A percentile compares a stretch with the other conserved stretches of the same genome.
These are phyloP conservation scores for Chiloscyllium plagiosum DNA, from an alignment of 2,113 vertebrate genomes.

Conservation along the genomic window DNA sequence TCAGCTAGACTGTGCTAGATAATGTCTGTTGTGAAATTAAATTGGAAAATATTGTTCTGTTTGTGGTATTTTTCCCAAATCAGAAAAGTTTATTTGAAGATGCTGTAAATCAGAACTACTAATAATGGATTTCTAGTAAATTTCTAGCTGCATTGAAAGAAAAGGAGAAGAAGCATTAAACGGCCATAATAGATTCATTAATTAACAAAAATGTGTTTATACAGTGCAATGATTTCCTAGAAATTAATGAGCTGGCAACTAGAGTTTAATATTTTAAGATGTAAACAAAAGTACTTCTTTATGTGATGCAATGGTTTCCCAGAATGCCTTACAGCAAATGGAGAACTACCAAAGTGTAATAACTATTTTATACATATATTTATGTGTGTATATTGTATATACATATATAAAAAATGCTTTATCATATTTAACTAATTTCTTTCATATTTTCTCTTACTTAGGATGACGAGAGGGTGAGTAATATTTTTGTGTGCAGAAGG, in stretches of 20 bases:
- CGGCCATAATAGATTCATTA: neutral
- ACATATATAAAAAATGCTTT: neutral
- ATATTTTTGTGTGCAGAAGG: neutral
- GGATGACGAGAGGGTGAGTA: slow-evolving; percentile 68
- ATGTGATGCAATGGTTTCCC: neutral
- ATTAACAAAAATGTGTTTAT: neutral
- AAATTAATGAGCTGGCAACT: neutral
- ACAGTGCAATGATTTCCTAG: neutral
- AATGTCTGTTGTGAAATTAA: neutral
- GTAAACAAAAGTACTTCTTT: neutral
- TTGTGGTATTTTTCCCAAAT: neutral
- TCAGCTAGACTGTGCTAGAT: neutral
- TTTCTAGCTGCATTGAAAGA: neutral
- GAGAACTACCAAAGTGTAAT: neutral
- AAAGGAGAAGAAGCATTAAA: neutral
- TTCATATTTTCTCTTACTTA: slow-evolving; percentile 41
- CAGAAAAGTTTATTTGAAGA: neutral
- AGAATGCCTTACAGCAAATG: neutral
- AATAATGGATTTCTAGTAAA: neutral
- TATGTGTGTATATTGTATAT: neutral
- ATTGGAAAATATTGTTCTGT: neutral
- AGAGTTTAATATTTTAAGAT: neutral
- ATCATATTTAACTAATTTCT: neutral
- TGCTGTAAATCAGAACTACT: neutral
- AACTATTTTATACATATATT: neutral